Conservation (phyloP, 2,888 invertebrate genomes). For the Silvanus unidentatus region DNA sequence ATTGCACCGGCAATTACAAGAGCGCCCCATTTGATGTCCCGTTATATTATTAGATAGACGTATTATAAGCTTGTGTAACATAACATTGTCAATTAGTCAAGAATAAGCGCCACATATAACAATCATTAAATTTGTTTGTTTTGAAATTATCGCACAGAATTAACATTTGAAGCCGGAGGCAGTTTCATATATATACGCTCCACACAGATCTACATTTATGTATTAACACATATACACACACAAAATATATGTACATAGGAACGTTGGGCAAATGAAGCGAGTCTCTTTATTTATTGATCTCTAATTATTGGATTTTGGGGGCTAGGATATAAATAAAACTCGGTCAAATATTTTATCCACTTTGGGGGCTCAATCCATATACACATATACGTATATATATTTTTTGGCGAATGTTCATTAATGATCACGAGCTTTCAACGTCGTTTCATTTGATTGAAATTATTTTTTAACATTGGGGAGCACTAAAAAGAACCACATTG, state of each 20-base stretch:
- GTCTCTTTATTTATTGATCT: conserved; percentile 6
- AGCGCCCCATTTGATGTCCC: too few relatives aligned
- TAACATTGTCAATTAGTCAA: conserved; percentile 4
- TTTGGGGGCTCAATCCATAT: background rate
- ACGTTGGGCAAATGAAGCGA: conserved; percentile 3
- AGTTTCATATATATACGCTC: too few relatives aligned
- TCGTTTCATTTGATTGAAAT: too few relatives aligned
- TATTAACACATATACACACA: too few relatives aligned
- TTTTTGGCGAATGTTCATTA: too few relatives aligned
- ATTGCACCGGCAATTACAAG: too few relatives aligned
- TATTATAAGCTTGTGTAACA: too few relatives aligned
- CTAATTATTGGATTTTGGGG: conserved; percentile 5
- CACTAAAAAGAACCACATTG: too few relatives aligned
- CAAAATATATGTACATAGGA: background rate
- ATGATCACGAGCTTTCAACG: too few relatives aligned
- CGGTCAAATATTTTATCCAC: conserved; percentile 1
- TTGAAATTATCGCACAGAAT: conserved; percentile 21
- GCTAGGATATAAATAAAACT: background rate
- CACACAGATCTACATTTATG: too few relatives aligned
- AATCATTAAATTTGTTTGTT: conserved; percentile 25
- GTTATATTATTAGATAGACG: too few relatives aligned
- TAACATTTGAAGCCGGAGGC: conserved; percentile 1
- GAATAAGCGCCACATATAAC: background rate
- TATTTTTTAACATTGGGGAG: too few relatives aligned
- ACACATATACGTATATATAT: background rate